Evolutionary conservation across 2,113 vertebrate species (phyloP).

Genomic region (Indicator indicator): DNA sequence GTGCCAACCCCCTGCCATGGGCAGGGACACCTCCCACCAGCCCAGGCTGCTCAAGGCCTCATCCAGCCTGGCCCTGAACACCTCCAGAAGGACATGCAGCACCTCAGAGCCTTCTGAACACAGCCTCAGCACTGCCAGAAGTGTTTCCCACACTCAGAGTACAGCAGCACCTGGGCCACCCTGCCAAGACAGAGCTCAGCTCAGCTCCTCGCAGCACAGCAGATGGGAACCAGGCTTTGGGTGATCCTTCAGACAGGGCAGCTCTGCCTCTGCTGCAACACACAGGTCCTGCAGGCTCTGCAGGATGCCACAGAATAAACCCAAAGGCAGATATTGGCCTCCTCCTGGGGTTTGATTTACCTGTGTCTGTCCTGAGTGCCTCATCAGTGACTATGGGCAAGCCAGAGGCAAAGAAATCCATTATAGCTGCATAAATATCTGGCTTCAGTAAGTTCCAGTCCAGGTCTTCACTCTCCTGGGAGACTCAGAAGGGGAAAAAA

Average conservation of each 20-base stretch:
- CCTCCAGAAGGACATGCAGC: neutral
- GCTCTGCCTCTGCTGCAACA: too few species aligned
- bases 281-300: neutral
- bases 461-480: constrained; percentile 80
- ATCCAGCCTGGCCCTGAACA: too few species aligned
- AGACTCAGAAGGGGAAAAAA: neutral
- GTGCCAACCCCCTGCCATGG: too few species aligned
- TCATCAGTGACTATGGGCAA: constrained; percentile 91
- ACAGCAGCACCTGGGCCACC: fast-evolving
- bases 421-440: constrained; percentile 94
- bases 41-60: too few species aligned
- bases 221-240: neutral
- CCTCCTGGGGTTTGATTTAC: constrained; percentile 62
- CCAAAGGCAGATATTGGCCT: neutral
- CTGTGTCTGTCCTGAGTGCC: constrained; percentile 86
- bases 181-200: neutral
- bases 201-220: neutral
- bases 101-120: neutral
- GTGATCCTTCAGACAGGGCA: too few species aligned
- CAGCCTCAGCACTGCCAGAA: neutral
- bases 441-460: constrained; percentile 97
- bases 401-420: constrained; percentile 97
- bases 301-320: neutral
- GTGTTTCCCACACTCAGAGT: neutral
- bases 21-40: too few species aligned